Evolutionary conservation across 1,140 invertebrate species (phyloP), one percentile per base, ranked within the genome.

Genomic region (Lamellibrachia luymesi): DNA sequence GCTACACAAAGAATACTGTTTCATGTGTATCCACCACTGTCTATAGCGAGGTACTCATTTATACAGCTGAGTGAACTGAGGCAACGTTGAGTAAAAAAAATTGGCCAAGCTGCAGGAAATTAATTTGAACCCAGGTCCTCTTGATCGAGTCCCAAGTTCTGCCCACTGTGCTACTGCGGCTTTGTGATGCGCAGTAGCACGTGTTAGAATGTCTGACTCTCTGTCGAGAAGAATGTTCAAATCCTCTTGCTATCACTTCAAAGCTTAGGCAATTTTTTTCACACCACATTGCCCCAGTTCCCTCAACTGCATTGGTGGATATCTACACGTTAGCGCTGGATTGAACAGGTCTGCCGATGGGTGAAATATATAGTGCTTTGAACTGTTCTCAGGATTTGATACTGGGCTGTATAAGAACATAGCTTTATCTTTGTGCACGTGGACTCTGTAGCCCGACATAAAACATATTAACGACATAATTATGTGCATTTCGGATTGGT

Each of bases 241-340:
- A 93, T 50, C 80, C 38, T 93, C 38, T 93, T 64, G 93, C 51
- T 92, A 0, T 91, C 25, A 93, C 93, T 94, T 93, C 27, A 52
- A 91, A 17, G 52, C 80, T 80, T 94, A 93, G 91, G 22, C 94
- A 91, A 93, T 52, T 50, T 89, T 92, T 91, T 50, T 49, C 91
- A 27, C 38, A 56, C n/a, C 92, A 91, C 51, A 52, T 89, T 90
- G 89, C 90, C 92, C 25, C 89, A 93, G 22, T 92, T 90, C 89
- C 93, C 22, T 80, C 22, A 92, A 38, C 90, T 91, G 51, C 50
- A 25, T n/a, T n/a, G 27, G n/a, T 89, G 5, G 5, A 38, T 38
- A 38, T 38, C 38, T 38, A 38, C 38, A 38, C 38, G 22, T 90
- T 25, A 5, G 64, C 25, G 13, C 17, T 80, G 64, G 64, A 80